Evolutionary conservation across 2,888 invertebrate species (phyloP), one percentile per base, ranked within the genome.

Genomic region (Gymnoscelis rufifasciata): DNA sequence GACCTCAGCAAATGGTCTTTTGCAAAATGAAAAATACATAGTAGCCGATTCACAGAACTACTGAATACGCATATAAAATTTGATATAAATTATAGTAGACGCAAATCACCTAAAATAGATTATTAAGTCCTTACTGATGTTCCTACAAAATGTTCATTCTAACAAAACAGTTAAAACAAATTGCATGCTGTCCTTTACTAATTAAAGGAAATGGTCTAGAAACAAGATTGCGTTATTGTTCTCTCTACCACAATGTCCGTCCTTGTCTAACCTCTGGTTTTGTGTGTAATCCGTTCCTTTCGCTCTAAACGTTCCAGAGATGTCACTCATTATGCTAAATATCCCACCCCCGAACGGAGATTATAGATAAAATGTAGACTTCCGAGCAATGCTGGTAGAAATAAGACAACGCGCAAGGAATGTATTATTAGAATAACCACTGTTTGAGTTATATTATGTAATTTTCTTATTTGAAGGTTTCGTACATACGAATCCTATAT

Each of bases 151-250:
- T 10, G 27, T 35, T 19, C 26, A 37, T 45, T 26, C 27, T 47
- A 71, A 60, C 75, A 71, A 68, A 73, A 78, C 76, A 71, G 66
- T 57, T 60, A 59, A 71, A 71, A 79, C 71, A 78, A 78, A 86
- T 81, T 68, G 77, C 73, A 73, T 70, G 72, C 78, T 83, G 84
- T 83, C 83, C 81, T 76, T 69, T 68, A 82, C 88, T 89, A 88
- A 89, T 89, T 88, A 88, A 88, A 83, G 83, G 78, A 87, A 89
- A 89, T 88, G 88, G 88, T 68, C 86, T 70, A 87, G 89, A 89
- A 89, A 89, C 89, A 89, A 89, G 88, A 89, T 89, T 89, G 88
- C 78, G 87, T 83, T 86, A 88, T 88, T 88, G 88, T 88, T 78
- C 83, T 79, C 79, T 70, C 68, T 68, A 71, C 75, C 77, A 63